Evolutionary conservation across 2,888 invertebrate genomes (phyloP), one percentile per base, ranked within the genome.

Genomic region (Euclidia mi): DNA sequence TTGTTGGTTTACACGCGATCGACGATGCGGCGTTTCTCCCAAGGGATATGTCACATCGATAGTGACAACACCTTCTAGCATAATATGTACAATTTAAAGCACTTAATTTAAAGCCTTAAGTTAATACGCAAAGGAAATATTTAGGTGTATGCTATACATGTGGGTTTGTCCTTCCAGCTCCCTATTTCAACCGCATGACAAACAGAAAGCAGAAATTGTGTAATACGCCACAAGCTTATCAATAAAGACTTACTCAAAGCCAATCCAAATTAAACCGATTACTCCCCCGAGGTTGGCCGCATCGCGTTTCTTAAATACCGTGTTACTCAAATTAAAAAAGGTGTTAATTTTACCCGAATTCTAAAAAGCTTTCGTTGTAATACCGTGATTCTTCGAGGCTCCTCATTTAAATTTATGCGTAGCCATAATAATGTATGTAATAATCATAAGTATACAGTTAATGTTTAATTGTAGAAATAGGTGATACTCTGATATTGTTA

Each of bases 251-350:
- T 25, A 7, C 7, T 25, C 4, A 25, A 25, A 25, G 20, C 60
- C 65, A 67, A 71, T 67, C 67, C 56, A 78, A 81, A 81, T 83
- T 80, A 80, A 82, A 81, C 76, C 78, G 81, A 85, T 83, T 80
- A 83, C 64, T 75, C 82, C 59, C 20, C 7, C 20, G 20, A 25
- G 74, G 64, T 61, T 63, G 43, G 55, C 68, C 70, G 25, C 42
- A 56, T 68, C 63, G 65, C 65, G 63, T 63, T 74, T 67, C 55
- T 72, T 80, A 80, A 83, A 82, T 76, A 79, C 75, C 70, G 69
- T 78, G 80, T 82, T 85, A 87, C 84, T 87, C 79, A 86, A 82
- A 87, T 86, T 79, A 81, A 82, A 84, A 83, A 80, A 75, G 65
- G 68, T 78, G 82, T 81, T 73, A 80, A 81, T 82, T 81, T 71